phyloP scores from a whole-genome alignment of 2,888 invertebrate genomes.

The Tenthredo distinguenda region DNA sequence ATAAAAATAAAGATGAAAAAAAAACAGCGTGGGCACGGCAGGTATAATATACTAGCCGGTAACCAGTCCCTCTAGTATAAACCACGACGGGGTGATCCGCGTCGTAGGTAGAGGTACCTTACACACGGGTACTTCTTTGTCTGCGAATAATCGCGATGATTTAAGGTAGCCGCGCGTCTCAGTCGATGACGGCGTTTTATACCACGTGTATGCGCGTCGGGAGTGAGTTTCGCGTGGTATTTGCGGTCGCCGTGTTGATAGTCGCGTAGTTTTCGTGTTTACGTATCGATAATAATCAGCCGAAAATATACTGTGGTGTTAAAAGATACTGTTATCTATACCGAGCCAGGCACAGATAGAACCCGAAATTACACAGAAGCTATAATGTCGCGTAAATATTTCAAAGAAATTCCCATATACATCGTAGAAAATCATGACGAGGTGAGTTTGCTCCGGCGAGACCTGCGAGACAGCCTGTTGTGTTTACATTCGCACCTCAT shows the following conservation, averaged over 20 bases:
- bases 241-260: slow-evolving; percentile 58
- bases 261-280: slow-evolving; percentile 26
- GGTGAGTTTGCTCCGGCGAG: slow-evolving; percentile 69
- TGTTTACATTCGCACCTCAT: neutral
- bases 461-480: neutral
- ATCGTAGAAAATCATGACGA: slow-evolving; percentile 91
- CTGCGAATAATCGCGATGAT: slow-evolving; percentile 63
- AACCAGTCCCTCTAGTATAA: slow-evolving; percentile 25
- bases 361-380: neutral
- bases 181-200: slow-evolving; percentile 63
- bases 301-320: neutral
- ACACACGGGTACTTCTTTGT: neutral
- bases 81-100: neutral
- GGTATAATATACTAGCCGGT: slow-evolving; percentile 15
- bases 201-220: slow-evolving; percentile 68
- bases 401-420: slow-evolving; percentile 86
- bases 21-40: neutral
- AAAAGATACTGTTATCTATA: neutral
- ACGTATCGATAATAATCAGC: neutral
- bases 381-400: slow-evolving; percentile 76
- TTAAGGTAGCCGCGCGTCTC: slow-evolving; percentile 67
- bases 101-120: neutral
- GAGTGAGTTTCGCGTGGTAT: slow-evolving; percentile 59
- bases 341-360: neutral
- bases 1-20: neutral